Evolutionary conservation across 2,113 vertebrate genomes (phyloP).

Genomic region (Saiga tatarica): DNA sequence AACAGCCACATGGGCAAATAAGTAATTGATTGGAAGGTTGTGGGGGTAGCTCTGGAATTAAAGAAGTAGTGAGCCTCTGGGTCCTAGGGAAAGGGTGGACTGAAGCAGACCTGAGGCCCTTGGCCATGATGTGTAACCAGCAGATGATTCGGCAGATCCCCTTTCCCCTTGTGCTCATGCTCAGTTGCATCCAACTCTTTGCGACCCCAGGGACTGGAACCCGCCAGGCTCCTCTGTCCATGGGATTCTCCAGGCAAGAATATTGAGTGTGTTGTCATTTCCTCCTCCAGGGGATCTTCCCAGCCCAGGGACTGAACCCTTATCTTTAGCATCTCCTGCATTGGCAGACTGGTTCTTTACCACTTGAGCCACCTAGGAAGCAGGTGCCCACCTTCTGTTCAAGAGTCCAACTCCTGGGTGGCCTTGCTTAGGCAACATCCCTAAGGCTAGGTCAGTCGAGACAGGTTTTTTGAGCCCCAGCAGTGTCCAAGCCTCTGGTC

Average conservation of each 20-base stretch:
- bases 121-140: not conserved
- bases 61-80: not conserved
- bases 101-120: not conserved
- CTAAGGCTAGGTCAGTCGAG: not conserved
- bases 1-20: not conserved
- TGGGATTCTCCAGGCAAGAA: not conserved
- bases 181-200: not conserved
- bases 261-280: not conserved
- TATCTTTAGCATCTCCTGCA: not conserved
- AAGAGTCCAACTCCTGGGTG: not conserved
- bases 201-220: not conserved
- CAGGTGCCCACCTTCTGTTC: not conserved
- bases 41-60: not conserved
- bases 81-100: not conserved
- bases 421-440: not conserved
- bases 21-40: not conserved
- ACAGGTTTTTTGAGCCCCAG: not conserved
- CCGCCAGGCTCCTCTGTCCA: not conserved
- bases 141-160: not conserved
- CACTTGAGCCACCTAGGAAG: not conserved
- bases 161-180: not conserved
- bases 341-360: not conserved
- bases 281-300: not conserved
- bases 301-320: not conserved
- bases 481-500: not conserved